Conservation (phyloP, 2,113 vertebrate genomes). For the Hyperoodon ampullatus region DNA sequence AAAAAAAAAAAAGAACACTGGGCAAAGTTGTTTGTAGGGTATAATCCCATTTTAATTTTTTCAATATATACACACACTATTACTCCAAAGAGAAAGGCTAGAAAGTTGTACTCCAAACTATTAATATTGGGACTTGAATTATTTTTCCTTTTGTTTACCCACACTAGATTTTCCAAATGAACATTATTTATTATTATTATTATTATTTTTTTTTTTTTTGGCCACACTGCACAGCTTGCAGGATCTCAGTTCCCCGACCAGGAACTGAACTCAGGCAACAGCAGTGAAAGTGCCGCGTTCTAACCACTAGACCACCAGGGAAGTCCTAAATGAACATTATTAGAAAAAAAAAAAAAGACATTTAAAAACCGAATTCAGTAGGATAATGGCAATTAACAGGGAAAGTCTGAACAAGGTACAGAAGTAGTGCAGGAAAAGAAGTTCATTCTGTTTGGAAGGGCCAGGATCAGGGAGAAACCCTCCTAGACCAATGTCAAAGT, state of each 20-base stretch:
- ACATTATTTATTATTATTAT: not conserved
- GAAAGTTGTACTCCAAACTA: not conserved
- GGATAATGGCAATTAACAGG: not conserved
- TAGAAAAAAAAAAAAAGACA: not conserved
- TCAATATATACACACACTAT: rapidly evolving
- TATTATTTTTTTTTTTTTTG: not conserved
- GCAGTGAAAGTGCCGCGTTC: not conserved
- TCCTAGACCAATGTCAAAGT: not conserved
- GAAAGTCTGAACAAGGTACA: not conserved
- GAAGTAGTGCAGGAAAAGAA: not conserved
- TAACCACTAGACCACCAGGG: not conserved
- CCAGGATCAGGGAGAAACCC: not conserved
- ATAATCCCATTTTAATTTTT: not conserved
- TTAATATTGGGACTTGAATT: not conserved
- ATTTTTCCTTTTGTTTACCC: not conserved
- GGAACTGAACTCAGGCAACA: not conserved
- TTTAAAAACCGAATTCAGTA: not conserved
- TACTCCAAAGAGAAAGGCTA: not conserved
- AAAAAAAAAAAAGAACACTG: rapidly evolving
- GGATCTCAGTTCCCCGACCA: not conserved
- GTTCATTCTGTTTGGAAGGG: not conserved
- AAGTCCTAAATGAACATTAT: not conserved
- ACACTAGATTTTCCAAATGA: not conserved
- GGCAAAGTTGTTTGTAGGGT: not conserved
- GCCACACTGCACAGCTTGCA: not conserved